Evolutionary conservation across 35 echinoderm and acorn worm genomes (phyloP).

Genomic region (Holothuria glaberrima): DNA sequence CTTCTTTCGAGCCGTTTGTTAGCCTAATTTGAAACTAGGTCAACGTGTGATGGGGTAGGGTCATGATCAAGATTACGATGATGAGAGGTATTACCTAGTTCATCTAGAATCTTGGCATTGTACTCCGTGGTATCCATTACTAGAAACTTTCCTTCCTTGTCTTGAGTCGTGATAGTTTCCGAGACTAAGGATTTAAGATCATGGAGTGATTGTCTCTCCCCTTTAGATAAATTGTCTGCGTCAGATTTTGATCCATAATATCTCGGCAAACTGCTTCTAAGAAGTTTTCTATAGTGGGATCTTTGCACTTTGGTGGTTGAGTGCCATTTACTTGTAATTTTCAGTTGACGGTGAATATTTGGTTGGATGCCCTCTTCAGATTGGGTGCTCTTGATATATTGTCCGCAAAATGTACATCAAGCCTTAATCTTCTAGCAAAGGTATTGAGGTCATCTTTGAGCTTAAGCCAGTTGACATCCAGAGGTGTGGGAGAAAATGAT

Average conservation of each 20-base stretch:
- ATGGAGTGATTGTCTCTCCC: not conserved
- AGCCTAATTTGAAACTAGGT: slow-evolving; percentile 4
- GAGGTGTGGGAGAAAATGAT: not conserved
- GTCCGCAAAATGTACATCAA: not conserved
- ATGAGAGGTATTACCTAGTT: slow-evolving; percentile 21
- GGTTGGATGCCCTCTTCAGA: not conserved
- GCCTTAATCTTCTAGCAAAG: slow-evolving; percentile 10
- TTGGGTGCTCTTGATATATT: not conserved
- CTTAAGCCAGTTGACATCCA: too few relatives aligned
- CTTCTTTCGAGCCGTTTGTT: not conserved
- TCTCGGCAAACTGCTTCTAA: not conserved
- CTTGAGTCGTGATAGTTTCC: slow-evolving; percentile 24
- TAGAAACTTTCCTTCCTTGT: slow-evolving; percentile 19
- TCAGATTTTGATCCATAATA: not conserved
- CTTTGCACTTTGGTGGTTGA: slow-evolving; percentile 6
- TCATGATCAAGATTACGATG: slow-evolving; percentile 23
- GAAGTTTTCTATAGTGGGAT: not conserved
- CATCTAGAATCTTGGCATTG: not conserved
- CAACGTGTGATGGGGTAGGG: not conserved
- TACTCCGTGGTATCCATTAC: slow-evolving; percentile 2
- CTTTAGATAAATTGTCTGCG: slow-evolving; percentile 1
- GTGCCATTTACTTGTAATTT: not conserved
- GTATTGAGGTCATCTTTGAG: not conserved
- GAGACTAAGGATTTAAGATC: not conserved
- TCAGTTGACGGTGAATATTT: not conserved